Evolutionary conservation across 1,140 invertebrate species (phyloP).

Genomic region (Cyrtorhinus lividipennis): DNA sequence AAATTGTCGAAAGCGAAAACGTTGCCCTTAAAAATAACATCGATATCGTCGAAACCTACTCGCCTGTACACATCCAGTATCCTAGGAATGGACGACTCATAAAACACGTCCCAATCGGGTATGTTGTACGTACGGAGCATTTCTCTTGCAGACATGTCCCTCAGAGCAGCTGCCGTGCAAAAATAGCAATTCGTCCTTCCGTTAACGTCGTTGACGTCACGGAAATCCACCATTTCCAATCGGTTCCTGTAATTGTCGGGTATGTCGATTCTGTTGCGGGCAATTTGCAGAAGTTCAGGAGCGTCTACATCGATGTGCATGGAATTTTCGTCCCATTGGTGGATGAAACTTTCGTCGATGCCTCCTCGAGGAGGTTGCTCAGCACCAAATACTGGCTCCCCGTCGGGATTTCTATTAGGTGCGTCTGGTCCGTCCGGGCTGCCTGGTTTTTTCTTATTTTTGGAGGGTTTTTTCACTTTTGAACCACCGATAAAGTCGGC

Average conservation of each 20-base stretch:
- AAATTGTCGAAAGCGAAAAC: background rate
- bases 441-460: background rate
- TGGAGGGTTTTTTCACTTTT: background rate
- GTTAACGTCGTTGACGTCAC: slow-evolving; percentile 11
- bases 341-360: background rate
- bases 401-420: background rate
- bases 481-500: background rate
- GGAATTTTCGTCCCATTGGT: background rate
- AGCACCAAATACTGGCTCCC: background rate
- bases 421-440: background rate
- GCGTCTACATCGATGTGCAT: background rate
- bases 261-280: background rate
- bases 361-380: background rate
- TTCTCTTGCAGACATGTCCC: background rate
- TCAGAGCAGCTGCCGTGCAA: slow-evolving; percentile 9
- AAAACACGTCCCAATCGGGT: background rate
- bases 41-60: background rate
- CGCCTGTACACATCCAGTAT: background rate
- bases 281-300: background rate
- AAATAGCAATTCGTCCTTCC: slow-evolving; percentile 11
- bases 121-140: background rate
- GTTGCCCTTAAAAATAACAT: slow-evolving; percentile 6
- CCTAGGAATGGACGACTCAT: background rate
- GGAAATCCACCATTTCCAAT: slow-evolving; percentile 5
- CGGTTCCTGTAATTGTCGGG: background rate